A percentile compares a stretch with the other conserved stretches of the same genome.
Conservation (phyloP, 2,888 invertebrate species). For the Eucriotettix oculatus region DNA sequence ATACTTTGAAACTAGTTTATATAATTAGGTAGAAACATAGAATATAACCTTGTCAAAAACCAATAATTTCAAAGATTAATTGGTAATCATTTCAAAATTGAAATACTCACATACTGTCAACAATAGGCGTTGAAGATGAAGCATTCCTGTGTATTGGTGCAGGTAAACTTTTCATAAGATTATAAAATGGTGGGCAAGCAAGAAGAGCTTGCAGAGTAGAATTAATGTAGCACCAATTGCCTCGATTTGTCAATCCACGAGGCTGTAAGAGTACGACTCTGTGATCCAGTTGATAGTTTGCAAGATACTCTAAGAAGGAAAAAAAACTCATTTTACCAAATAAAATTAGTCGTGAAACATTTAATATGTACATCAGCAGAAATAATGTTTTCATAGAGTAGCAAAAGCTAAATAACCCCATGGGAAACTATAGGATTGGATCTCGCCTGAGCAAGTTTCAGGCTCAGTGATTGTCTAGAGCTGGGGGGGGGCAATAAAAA, state of each 20-base stretch:
- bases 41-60: not conserved
- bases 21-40: no score
- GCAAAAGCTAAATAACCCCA: no score
- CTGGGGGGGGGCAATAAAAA: no score
- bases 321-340: not conserved
- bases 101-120: constrained; percentile 75
- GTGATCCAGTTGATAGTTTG: constrained; percentile 60
- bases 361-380: not conserved
- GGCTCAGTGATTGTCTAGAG: no score
- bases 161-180: constrained; percentile 66
- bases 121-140: constrained; percentile 54
- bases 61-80: constrained; percentile 2
- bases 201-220: constrained; percentile 85
- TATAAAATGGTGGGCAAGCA: constrained; percentile 90
- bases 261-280: constrained; percentile 66
- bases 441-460: no score
- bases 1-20: no score
- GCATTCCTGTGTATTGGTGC: constrained; percentile 31
- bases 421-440: no score
- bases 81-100: not conserved
- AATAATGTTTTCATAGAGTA: not conserved
- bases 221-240: constrained; percentile 94
- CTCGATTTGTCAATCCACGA: constrained; percentile 79
- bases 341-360: not conserved
- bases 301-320: constrained; percentile 43